These are phyloP conservation scores for Meliscaeva auricollis DNA, from an alignment of 2,888 invertebrate species.

Conservation along the genomic window DNA sequence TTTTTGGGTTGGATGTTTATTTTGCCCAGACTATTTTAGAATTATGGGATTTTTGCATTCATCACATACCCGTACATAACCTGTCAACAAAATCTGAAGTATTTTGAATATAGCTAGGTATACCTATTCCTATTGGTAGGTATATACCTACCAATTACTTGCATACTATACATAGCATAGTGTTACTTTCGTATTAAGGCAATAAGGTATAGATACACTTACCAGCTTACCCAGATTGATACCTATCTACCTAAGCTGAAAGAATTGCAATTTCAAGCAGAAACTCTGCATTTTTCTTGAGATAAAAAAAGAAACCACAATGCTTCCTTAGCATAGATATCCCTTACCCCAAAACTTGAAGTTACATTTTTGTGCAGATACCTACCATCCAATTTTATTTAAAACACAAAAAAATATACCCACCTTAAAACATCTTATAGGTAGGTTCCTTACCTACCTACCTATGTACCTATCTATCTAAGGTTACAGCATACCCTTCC, in stretches of 20 bases:
- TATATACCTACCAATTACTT: too few species aligned
- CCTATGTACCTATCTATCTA: slow-evolving; percentile 10
- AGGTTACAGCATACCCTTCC: slow-evolving; percentile 32
- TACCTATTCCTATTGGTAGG: too few species aligned
- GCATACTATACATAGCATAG: too few species aligned
- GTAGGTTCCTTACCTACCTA: slow-evolving; percentile 4
- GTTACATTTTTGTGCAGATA: slow-evolving; percentile 11
- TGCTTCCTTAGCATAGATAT: background rate
- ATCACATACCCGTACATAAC: too few species aligned
- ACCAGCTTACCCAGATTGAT: background rate
- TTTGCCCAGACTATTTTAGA: too few species aligned
- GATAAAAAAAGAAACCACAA: slow-evolving; percentile 3
- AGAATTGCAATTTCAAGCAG: slow-evolving; percentile 2
- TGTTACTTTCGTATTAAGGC: too few species aligned
- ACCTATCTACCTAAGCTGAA: background rate
- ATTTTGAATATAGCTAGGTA: too few species aligned
- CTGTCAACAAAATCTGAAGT: too few species aligned
- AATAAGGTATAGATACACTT: too few species aligned
- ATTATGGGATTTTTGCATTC: too few species aligned
- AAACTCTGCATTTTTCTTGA: background rate
- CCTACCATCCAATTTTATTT: background rate
- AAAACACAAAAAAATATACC: background rate
- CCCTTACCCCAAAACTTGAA: slow-evolving; percentile 15
- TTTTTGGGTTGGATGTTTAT: too few species aligned
- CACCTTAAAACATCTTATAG: background rate